Conservation (phyloP, 2,797 vertebrate genomes). For the Apodemus agrarius region DNA sequence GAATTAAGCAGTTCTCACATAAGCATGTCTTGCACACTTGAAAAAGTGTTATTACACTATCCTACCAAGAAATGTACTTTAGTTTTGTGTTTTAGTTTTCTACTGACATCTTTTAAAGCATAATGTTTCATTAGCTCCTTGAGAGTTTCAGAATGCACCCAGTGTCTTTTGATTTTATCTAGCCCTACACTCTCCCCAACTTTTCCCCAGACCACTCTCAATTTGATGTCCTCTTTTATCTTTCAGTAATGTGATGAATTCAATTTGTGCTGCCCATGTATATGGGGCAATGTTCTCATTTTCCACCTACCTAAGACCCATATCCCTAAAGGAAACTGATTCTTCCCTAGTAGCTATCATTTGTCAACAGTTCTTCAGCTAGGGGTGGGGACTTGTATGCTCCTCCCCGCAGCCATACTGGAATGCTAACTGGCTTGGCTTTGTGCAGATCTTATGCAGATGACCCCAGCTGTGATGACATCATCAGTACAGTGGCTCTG, state of each 20-base stretch:
- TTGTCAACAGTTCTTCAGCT: neutral
- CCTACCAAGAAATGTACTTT: neutral
- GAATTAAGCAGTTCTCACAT: neutral
- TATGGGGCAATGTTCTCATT: neutral
- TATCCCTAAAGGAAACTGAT: neutral
- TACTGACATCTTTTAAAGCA: neutral
- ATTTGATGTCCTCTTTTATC: neutral
- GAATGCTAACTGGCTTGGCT: neutral
- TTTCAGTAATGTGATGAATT: neutral
- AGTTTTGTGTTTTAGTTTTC: constrained; percentile 28
- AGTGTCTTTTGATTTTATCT: neutral
- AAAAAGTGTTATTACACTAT: neutral
- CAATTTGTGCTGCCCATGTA: neutral
- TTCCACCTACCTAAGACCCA: neutral
- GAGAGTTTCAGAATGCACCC: neutral
- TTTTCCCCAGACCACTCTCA: neutral
- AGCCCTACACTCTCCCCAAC: neutral
- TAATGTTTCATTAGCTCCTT: neutral
- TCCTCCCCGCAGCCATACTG: neutral
- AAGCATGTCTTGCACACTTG: neutral
- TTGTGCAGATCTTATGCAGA: neutral
- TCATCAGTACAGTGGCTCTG: neutral
- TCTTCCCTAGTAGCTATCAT: neutral
- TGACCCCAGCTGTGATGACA: neutral
- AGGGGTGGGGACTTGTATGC: neutral